Evolutionary conservation across 1,140 invertebrate species (phyloP), one percentile per base, ranked within the genome.

Genomic region (Drosophila eugracilis): DNA sequence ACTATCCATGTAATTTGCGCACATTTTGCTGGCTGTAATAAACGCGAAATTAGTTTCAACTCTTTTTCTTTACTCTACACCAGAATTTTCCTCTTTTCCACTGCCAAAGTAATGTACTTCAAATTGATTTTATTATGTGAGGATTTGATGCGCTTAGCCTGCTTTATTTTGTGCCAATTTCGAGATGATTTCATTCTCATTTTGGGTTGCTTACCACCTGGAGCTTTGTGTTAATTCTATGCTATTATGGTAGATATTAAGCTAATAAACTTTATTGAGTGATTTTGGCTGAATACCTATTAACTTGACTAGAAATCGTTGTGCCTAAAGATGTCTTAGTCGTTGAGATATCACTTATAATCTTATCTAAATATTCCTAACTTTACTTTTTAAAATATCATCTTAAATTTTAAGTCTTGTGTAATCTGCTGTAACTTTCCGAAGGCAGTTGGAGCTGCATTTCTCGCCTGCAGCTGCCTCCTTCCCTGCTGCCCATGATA

Each of bases 41-140:
- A 62, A 67, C 75, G 65, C 52, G 53, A 76, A 84, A 84, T 85
- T 85, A 69, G 60, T 72, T 79, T 72, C 74, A 71, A 67, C 65
- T 83, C 45, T 69, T 62, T 74, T n/a, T n/a, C n/a, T n/a, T 54
- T 52, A 53, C 52, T 57, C 54, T 30, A 52, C 28, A 34, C 37
- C 53, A 65, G 75, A 60, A 69, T 85, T 69, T 59, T 69, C 57
- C 57, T 55, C 72, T 60, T 28, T 59, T 53, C 47, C 19, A 32
- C 32, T 42, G 39, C 14, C 15, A 32, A 26, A 41, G 62, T 75
- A 66, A 57, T 70, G 34, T n/a, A 48, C 54, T 45, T 28, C 37
- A 78, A 78, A 83, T 78, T 78, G 74, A 78, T 78, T 80, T 80
- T 72, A 76, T 72, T 55, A 79, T 66, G 71, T 80, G 71, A 30